Conservation (phyloP, 2,797 vertebrate species). For the Sphenodon punctatus region DNA sequence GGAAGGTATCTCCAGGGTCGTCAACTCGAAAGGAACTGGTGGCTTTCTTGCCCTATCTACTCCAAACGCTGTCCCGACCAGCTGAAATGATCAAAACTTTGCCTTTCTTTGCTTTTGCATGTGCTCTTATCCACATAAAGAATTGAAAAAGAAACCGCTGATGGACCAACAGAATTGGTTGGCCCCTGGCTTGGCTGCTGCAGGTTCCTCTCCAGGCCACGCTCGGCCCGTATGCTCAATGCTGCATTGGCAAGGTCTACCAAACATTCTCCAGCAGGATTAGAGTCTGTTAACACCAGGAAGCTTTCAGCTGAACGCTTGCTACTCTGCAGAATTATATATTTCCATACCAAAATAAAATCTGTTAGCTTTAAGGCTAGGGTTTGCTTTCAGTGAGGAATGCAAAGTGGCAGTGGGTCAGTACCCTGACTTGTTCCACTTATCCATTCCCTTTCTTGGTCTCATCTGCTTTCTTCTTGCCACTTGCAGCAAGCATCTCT, state of each 20-base stretch:
- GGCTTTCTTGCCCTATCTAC: conserved; percentile 10
- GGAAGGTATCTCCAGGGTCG: too few relatives aligned
- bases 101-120: background rate
- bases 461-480: background rate
- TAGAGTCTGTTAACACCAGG: background rate
- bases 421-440: background rate
- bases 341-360: background rate
- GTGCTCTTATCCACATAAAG: accelerated
- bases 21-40: too few relatives aligned
- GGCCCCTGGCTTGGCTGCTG: accelerated
- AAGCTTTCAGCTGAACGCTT: background rate
- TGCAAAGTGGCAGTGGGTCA: too few relatives aligned
- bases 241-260: background rate
- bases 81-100: conserved; percentile 12
- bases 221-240: background rate
- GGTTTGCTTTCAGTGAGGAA: background rate
- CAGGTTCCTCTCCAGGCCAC: background rate
- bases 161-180: accelerated
- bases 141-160: background rate
- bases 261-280: background rate
- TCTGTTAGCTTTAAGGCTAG: background rate
- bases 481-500: background rate
- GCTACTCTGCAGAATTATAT: background rate
- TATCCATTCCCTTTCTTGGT: background rate
- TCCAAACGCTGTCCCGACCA: background rate